Base-by-base conservation (phyloP, 2,888 invertebrate species). In the Sminthurinus aureus region DNA sequence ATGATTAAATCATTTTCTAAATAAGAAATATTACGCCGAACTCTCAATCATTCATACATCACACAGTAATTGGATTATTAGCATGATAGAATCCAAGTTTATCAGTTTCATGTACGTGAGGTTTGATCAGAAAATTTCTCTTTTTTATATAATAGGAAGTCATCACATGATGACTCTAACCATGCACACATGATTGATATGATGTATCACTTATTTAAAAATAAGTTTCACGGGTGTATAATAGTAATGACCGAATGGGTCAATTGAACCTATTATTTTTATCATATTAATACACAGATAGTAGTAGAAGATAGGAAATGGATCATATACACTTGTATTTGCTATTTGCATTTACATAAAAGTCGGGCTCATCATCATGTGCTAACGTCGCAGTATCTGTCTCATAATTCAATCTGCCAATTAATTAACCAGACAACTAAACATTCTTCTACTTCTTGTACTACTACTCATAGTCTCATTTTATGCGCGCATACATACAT, bases 101-200 rank as follows among this genome's bases (percentile, higher is more conserved):
- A 38, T 38, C 38, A 38, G 6, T 38, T 38, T 38, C 38, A 38
- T 38, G 38, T 38, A 38, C 38, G 6, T 38, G 6, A 38, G 1
- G 38, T 38, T 38, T 38, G 1, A 38, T 38, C 38, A 38, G 38
- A 38, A 38, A 38, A 38, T 4, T 1, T 38, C 1, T 38, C 1
- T 38, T 38, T 38, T 38, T 38, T 6, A 74, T 11, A 74, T 74
- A 74, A 73, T 74, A 74, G 26, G 74, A 74, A 26, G 74, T 74
- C 18, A 26, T 74, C 71, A 71, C 71, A 71, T 71, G 71, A 74
- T 26, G 13, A 13, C 58, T 15, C 2, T 58, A 58, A 58, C 9
- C 38, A 15, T 58, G 58, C 58, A 13, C 58, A 58, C 58, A 58
- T 18, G 15, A 58, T 11, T 58, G 15, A 58, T 11, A 58, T 18